Percentiles rank a stretch among this genome's conserved stretches.
Evolutionary conservation across 2,113 vertebrate species (phyloP).

Genomic region (Cariama cristata): DNA sequence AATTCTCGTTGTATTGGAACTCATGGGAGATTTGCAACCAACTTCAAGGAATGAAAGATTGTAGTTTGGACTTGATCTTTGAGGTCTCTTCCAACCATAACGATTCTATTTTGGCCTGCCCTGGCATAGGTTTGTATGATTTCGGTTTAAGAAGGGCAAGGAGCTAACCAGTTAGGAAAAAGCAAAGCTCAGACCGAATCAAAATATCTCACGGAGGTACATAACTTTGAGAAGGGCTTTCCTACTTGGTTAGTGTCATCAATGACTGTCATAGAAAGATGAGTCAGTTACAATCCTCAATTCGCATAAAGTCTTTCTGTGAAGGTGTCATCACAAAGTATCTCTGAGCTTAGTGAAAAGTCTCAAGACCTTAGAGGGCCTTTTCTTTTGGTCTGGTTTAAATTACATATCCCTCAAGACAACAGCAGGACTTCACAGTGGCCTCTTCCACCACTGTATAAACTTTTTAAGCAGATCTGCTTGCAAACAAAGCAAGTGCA

Average conservation of each 20-base stretch:
- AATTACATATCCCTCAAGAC: not conserved
- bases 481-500: not conserved
- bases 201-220: not conserved
- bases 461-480: not conserved
- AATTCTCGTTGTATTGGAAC: not conserved
- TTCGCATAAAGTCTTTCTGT: not conserved
- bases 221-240: not conserved
- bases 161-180: not conserved
- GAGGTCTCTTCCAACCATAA: too few species aligned
- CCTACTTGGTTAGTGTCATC: not conserved
- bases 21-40: not conserved
- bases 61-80: too few species aligned
- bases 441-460: not conserved
- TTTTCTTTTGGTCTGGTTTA: not conserved
- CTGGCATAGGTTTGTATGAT: not conserved
- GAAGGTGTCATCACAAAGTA: not conserved
- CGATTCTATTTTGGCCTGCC: not conserved
- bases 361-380: not conserved
- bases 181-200: not conserved
- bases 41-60: not conserved
- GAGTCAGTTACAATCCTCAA: not conserved
- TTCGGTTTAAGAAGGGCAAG: not conserved
- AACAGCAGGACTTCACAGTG: not conserved
- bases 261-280: not conserved
- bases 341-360: not conserved